phyloP scores from a whole-genome alignment of 2,888 invertebrate species.

The Metopia argyrocephala region DNA sequence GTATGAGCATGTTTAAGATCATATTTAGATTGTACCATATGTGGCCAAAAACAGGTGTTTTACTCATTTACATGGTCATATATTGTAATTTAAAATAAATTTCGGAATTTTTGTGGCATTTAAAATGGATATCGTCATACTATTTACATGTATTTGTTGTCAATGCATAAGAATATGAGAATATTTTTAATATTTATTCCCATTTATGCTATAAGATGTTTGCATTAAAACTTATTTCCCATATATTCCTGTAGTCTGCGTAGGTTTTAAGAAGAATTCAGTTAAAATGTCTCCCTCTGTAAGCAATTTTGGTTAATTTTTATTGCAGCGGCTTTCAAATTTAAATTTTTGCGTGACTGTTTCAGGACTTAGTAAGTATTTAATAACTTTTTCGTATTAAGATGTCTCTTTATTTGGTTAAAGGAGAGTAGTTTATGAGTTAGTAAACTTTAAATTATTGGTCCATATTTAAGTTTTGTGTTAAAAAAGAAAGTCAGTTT shows the following conservation, averaged over 20 bases:
- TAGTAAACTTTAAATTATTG: too few relatives aligned
- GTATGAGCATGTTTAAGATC: not conserved
- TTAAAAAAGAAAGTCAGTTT: too few relatives aligned
- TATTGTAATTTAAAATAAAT: conserved; percentile 37
- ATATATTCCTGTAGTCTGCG: too few relatives aligned
- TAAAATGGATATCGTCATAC: conserved; percentile 33
- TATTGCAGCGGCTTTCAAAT: too few relatives aligned
- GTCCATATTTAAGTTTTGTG: too few relatives aligned
- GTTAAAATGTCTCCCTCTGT: conserved; percentile 44
- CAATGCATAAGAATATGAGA: not conserved
- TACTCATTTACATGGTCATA: not conserved
- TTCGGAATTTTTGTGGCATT: not conserved
- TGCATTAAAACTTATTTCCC: too few relatives aligned
- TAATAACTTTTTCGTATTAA: too few relatives aligned
- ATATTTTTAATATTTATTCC: conserved; percentile 1
- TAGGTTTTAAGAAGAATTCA: conserved; percentile 8
- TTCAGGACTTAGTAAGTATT: too few relatives aligned
- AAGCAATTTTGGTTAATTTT: conserved; percentile 10
- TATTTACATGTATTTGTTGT: not conserved
- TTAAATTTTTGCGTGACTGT: too few relatives aligned
- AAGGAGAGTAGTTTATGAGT: too few relatives aligned
- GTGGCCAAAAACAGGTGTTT: conserved; percentile 40
- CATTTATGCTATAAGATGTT: too few relatives aligned
- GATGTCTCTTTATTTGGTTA: too few relatives aligned
- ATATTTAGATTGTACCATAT: not conserved